Conservation (phyloP, 2,797 vertebrate genomes). For the Momotus momota region DNA sequence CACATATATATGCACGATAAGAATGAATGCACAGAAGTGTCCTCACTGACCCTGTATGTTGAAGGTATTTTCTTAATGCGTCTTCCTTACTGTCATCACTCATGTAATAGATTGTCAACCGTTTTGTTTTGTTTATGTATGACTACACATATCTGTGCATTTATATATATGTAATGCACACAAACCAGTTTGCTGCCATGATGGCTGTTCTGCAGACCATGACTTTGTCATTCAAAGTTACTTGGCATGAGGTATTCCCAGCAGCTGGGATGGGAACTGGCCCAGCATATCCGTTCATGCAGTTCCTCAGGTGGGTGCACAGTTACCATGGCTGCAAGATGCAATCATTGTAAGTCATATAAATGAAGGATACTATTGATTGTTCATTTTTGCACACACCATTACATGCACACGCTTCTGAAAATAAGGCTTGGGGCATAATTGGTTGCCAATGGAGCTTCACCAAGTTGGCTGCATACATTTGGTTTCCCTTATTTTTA, state of each 20-base stretch:
- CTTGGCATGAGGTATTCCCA: not conserved
- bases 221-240: not conserved
- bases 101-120: not conserved
- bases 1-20: fast-evolving
- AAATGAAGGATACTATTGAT: conserved; percentile 33
- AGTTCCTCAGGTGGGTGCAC: conserved; percentile 17
- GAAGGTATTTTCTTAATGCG: not conserved
- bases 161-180: fast-evolving
- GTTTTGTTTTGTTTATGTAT: not conserved
- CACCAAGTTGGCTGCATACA: not conserved
- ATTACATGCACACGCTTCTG: conserved; percentile 23
- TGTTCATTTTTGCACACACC: conserved; percentile 48
- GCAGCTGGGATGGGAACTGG: not conserved
- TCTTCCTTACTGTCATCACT: not conserved
- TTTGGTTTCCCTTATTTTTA: not conserved
- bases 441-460: conserved; percentile 49
- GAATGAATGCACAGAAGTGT: fast-evolving
- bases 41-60: fast-evolving
- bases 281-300: not conserved
- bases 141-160: fast-evolving
- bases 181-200: fast-evolving
- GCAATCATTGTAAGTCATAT: not conserved
- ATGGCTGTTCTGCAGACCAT: not conserved
- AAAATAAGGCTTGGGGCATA: conserved; percentile 11
- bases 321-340: conserved; percentile 44